Evolutionary conservation across 64 coral and sea anemone species (phyloP), one percentile per base, ranked within the genome.

Genomic region (Montipora cactus): DNA sequence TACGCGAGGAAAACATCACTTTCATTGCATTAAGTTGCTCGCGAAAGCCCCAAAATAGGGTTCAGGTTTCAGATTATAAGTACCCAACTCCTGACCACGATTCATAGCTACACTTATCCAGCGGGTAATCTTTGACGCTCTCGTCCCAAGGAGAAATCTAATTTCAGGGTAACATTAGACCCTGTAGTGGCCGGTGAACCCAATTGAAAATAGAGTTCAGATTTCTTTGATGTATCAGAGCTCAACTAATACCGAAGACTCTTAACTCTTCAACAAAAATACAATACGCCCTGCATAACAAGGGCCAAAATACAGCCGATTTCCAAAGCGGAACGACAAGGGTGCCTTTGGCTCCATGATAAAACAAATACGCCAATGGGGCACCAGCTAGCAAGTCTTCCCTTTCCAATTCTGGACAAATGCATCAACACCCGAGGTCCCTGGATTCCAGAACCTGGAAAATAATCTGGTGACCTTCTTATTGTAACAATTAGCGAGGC

Each of bases 271-370:
- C 25, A 25, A 25, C 25, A 75, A 45, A 75, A 44, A 9, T 75
- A 45, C 23, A 45, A 75, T 75, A 75, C 4, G 9, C 37, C 6
- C 64, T 82, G 8, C 70, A 67, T 6, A 95, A 52, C 67, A 95
- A 85, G 20, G 88, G 74, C 87, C 93, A 95, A 87, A 90, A 95
- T 5, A 59, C 71, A 0, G 81, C 79, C 25, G 80, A 95, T 5
- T 72, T 73, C 93, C 87, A 87, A 8, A 75, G 16, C 0, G 88
- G 87, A 8, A 95, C 80, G 12, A 95, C 79, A 14, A 95, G 78
- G 6, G 81, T 55, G 0, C 67, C 90, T 5, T 47, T 14, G 71
- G 72, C 77, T 68, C 48, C 7, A 22, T 75, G 77, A 74, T 16
- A 44, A 15, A n/a, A 79, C 50, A 87, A 22, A 18, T 93, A 57